Base-by-base conservation (phyloP, 2,888 invertebrate genomes). In the Halictus quadricinctus region DNA sequence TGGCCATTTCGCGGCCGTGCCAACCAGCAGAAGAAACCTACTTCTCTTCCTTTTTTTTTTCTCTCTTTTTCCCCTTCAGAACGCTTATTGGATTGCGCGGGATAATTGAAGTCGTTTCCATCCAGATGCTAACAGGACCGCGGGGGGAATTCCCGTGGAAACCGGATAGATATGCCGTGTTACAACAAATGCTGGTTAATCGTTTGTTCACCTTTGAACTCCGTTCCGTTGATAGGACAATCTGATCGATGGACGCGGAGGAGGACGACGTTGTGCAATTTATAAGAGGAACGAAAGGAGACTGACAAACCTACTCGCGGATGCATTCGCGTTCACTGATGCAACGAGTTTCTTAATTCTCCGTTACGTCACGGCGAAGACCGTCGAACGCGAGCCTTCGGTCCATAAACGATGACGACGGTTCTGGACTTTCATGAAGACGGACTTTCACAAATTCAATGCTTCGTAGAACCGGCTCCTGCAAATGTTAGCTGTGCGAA, bases 101-200 rank as follows among this genome's bases (percentile, higher is more conserved):
- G 48, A 25, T 81, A 81, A 86, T 84, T 85, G 76, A 79, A 86
- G 21, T 18, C 75, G 76, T 6, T 43, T 48, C 78, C 58, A 80
- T 84, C 78, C 78, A 80, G 84, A 85, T 84, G 85, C 75, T 58
- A 76, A 85, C 66, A 48, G 69, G 66, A 77, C 84, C 85, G 10
- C 21, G 2, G 12, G 46, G 50, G 21, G 29, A 29, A 80, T 76
- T 75, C 21, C 36, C 36, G 36, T 36, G 36, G 2, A 21, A 8
- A 21, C 2, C 21, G 21, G 50, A 50, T 21, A 50, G 7, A 21
- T 21, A 18, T 3, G 54, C 3, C 2, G 3, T 18, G 50, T 6
- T 54, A 12, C 48, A 73, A 48, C n/a, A 7, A 60, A 29, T 15
- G n/a, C 36, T 46, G 8, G 10, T 46, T 46, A 18, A 60, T 60